phyloP scores from a whole-genome alignment of 2,888 invertebrate genomes.

The Apodemia hepburni region DNA sequence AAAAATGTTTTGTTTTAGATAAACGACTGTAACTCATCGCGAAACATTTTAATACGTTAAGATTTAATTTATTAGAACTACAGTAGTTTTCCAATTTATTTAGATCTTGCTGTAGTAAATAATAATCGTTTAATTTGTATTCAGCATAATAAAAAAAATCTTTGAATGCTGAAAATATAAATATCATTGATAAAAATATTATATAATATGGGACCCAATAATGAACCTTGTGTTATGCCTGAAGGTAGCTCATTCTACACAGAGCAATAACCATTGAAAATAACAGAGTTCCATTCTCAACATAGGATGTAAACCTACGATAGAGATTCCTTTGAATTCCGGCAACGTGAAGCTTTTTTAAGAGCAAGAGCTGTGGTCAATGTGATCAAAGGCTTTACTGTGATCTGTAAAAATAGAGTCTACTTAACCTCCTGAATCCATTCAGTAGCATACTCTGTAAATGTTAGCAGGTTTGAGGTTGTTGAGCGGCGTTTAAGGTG shows the following conservation, averaged over 20 bases:
- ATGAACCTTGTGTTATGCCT: conserved; percentile 10
- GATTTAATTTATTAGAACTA: neutral
- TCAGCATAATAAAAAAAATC: conserved; percentile 19
- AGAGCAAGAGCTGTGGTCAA: conserved; percentile 23
- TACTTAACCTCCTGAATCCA: conserved; percentile 20
- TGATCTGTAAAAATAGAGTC: conserved; percentile 30
- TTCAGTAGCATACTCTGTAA: too few species aligned
- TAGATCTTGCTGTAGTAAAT: too few species aligned
- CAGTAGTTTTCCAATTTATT: too few species aligned
- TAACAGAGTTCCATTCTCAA: conserved; percentile 20
- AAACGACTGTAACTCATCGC: neutral
- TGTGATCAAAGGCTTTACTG: conserved; percentile 27
- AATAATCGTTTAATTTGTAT: conserved; percentile 8
- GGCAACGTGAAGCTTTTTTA: conserved; percentile 16
- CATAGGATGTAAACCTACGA: conserved; percentile 24
- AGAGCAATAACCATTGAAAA: conserved; percentile 18
- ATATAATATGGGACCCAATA: conserved; percentile 23
- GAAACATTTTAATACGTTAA: conserved; percentile 9
- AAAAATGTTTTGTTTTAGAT: neutral
- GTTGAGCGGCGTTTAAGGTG: too few species aligned
- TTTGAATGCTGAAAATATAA: conserved; percentile 19
- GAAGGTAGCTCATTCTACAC: neutral
- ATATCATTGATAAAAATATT: conserved; percentile 24
- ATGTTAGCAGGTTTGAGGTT: too few species aligned
- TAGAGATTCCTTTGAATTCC: conserved; percentile 21